These are phyloP conservation scores for Esox lucius DNA, from an alignment of 2,797 vertebrate species.

Conservation along the genomic window DNA sequence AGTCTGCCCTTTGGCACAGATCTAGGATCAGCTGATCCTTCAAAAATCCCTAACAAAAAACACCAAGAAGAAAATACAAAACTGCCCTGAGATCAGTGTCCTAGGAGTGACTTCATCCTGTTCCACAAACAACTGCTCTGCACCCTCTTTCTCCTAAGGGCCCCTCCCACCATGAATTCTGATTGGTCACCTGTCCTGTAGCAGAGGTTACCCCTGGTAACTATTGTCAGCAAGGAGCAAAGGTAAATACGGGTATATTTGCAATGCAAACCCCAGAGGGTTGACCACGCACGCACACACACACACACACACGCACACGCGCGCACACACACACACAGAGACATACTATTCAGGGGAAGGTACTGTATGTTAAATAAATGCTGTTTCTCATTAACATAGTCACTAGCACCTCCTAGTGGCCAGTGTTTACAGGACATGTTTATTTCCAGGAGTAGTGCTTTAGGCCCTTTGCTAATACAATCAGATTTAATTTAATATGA, in stretches of 20 bases:
- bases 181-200: slow-evolving; percentile 76
- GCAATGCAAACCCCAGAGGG: slow-evolving; percentile 68
- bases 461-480: not conserved
- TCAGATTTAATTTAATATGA: not conserved
- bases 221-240: slow-evolving; percentile 67
- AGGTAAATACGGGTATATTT: slow-evolving; percentile 75
- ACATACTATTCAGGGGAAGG: not conserved
- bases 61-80: not conserved
- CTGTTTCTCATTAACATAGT: slow-evolving; percentile 30
- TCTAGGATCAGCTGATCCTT: slow-evolving; percentile 47
- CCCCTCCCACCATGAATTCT: slow-evolving; percentile 41
- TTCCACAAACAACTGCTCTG: slow-evolving; percentile 44
- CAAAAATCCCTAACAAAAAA: not conserved
- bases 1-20: slow-evolving; percentile 45
- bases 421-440: slow-evolving; percentile 23
- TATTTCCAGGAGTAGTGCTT: not conserved
- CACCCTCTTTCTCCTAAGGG: slow-evolving; percentile 53
- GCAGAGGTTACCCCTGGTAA: slow-evolving; percentile 72
- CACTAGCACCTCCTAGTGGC: slow-evolving; percentile 65
- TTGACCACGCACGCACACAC: slow-evolving; percentile 12
- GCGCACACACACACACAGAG: not conserved
- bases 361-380: not conserved
- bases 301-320: not conserved
- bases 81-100: slow-evolving; percentile 38
- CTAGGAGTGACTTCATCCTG: slow-evolving; percentile 14